Conservation (phyloP, 2,797 vertebrate species). For the Spondyliosoma cantharus region DNA sequence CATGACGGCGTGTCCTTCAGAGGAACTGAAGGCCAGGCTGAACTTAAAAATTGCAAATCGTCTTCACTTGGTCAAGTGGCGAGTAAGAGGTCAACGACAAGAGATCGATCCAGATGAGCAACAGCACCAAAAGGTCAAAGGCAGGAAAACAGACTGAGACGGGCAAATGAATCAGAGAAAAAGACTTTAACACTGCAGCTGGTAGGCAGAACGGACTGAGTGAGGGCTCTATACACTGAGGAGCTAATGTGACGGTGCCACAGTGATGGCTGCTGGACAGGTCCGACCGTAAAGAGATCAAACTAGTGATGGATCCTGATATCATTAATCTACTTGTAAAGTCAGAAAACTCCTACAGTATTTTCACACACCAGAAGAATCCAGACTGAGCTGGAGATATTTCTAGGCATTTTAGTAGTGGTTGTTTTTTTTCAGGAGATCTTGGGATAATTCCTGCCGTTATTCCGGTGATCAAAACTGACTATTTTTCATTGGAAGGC, state of each 20-base stretch:
- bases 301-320: background rate
- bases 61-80: background rate
- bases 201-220: background rate
- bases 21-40: background rate
- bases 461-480: no score
- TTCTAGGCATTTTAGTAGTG: no score
- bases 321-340: background rate
- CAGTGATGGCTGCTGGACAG: background rate
- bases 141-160: background rate
- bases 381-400: background rate
- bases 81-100: background rate
- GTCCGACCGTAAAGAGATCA: background rate
- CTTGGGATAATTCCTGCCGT: no score
- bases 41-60: background rate
- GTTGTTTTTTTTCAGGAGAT: no score
- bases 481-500: no score
- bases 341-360: background rate
- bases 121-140: slow-evolving; percentile 1
- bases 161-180: background rate
- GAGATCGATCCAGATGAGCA: slow-evolving; percentile 1
- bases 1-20: background rate
- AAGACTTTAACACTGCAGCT: background rate
- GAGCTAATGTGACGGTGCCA: background rate
- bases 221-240: background rate
- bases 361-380: background rate